Evolutionary conservation across 2,113 vertebrate species (phyloP), one percentile per base, ranked within the genome.

Genomic region (Leucopsar rothschildi): DNA sequence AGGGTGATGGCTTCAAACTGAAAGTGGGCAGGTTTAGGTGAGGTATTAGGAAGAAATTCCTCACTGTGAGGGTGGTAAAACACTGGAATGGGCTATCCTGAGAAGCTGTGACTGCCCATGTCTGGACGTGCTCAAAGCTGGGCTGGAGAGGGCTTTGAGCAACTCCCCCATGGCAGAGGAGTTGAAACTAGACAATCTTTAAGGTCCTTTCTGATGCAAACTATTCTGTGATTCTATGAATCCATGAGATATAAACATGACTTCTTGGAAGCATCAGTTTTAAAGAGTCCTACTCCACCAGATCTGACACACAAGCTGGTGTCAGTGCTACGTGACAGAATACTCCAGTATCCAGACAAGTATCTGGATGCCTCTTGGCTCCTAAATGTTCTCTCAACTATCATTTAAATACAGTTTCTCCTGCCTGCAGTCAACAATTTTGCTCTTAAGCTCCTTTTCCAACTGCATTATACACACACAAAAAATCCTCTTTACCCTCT

Each of bases 391-490:
- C 35, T n/a, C 29, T 78, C 65, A 69, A 3, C 21, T 49, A 22
- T 33, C 5, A 11, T 5, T 53, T 60, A 49, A 59, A 57, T 14
- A 45, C 3, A 31, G 7, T 33, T 65, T 33, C 39, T 42, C 42
- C 12, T 28, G 37, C 16, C 40, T 37, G 27, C 42, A 56, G 23
- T n/a, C 4, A 7, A 25, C 2, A 0, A 4, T 37, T 42, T 39
- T 72, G 18, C 20, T 57, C 52, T 35, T 33, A n/a, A 66, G 37
- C 15, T 84, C 35, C 2, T 5, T 44, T 71, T 13, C 20, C 9
- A 5, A n/a, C 19, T 42, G 16, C n/a, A 5, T 27, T 27, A 28
- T 6, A 47, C 2, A 5, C 6, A 27, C 3, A 7, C 0, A 0
- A 75, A 75, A 80, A 56, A 33, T 25, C 45, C 20, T 45, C 57